Evolutionary conservation across 2,797 vertebrate species (phyloP), one percentile per base, ranked within the genome.

Genomic region (Ctenochaetus hawaiiensis): DNA sequence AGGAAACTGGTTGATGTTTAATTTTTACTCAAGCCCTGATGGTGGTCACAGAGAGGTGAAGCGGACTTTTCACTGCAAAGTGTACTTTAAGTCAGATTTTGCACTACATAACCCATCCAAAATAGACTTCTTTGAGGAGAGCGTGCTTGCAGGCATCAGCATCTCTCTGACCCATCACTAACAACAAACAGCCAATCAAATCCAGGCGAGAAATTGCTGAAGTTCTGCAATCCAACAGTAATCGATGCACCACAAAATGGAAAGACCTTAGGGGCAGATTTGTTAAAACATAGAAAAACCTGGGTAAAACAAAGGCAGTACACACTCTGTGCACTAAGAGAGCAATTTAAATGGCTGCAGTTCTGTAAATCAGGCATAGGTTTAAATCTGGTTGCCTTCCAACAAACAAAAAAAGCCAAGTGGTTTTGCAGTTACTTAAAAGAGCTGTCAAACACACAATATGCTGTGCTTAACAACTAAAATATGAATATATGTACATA

Each of bases 251-350:
- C 34, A 62, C 70, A 78, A 85, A 82, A 79, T 68, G 58, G 43
- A 77, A 76, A 80, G 53, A 77, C 56, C 75, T 47, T 49, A 52
- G 58, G 62, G 80, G 72, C 20, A 77, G 67, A 78, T 83, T 82
- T 89, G 78, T 69, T 87, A 61, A 76, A 76, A 85, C 47, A 80
- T 73, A 84, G 68, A 81, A 82, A 70, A 82, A 70, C 45, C 52
- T 49, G 56, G 30, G 48, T 69, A 60, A 82, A 78, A 78, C 49
- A 79, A 68, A 81, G 65, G 53, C 45, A 62, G 52, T 16, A 44
- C 52, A 78, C 54, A 70, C 39, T 65, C 64, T 58, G 62, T 9
- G 3, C 66, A 78, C 72, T 71, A 65, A 72, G 57, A 39, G 67
- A 75, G 37, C 58, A 66, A 62, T 76, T 77, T 71, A 57, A 70